A percentile compares a stretch with the other conserved stretches of the same genome.
Evolutionary conservation across 2,113 vertebrate species (phyloP).

Genomic region (Chaetura pelagica): DNA sequence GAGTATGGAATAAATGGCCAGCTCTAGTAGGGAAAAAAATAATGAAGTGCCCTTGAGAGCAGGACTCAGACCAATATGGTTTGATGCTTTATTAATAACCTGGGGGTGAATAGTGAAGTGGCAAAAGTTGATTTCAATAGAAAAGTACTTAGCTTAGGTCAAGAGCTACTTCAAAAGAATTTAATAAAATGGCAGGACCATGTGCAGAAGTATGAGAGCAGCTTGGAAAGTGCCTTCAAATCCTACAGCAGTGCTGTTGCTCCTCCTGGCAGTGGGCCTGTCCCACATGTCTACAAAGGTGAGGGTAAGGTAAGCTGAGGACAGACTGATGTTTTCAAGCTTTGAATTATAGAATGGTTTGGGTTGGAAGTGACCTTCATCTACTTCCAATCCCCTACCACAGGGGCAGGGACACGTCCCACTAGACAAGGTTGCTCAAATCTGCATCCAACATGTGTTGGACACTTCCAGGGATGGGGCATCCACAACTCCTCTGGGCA

Average conservation of each 20-base stretch:
- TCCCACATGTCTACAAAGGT: background rate
- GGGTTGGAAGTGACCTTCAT: no score
- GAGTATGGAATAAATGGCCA: conserved; percentile 46
- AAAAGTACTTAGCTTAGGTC: conserved; percentile 41
- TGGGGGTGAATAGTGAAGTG: conserved; percentile 51
- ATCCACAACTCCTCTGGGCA: no score
- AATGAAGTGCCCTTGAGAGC: conserved; percentile 50
- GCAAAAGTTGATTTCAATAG: conserved; percentile 64
- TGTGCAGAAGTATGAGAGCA: background rate
- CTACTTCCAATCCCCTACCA: no score
- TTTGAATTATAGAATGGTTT: no score
- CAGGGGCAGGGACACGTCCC: no score
- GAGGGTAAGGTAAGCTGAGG: background rate
- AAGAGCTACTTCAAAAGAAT: conserved; percentile 38
- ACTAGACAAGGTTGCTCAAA: no score
- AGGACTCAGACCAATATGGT: conserved; percentile 43
- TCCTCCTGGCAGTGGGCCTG: background rate
- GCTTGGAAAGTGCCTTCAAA: background rate
- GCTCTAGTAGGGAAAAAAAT: conserved; percentile 56
- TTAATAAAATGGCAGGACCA: conserved; percentile 29
- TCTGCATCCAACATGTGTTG: no score
- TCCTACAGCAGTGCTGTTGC: background rate
- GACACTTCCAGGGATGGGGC: no score
- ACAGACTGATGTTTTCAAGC: background rate
- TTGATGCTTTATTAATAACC: conserved; percentile 69